These are phyloP conservation scores for Notoglanidium macrostoma DNA, from an alignment of 2,797 vertebrate species.

Conservation along the genomic window DNA sequence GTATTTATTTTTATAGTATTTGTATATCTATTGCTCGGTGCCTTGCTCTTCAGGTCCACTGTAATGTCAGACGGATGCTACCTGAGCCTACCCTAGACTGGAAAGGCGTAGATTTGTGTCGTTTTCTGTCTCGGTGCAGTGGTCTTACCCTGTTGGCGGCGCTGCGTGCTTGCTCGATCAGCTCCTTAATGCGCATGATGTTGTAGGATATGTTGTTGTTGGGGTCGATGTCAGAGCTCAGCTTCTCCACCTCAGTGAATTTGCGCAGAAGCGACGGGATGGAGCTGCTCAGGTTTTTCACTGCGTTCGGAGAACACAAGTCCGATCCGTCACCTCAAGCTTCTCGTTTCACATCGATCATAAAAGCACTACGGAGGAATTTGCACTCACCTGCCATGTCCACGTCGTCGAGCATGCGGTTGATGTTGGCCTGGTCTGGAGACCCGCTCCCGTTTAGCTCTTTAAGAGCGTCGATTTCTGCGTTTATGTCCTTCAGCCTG, in stretches of 20 bases:
- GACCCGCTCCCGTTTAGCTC: constrained; percentile 69
- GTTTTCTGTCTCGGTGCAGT: background rate
- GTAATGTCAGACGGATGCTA: background rate
- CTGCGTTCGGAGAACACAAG: constrained; percentile 64
- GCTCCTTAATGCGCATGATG: constrained; percentile 87
- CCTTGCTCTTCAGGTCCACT: background rate
- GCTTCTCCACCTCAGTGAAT: constrained; percentile 83
- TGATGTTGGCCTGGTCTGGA: constrained; percentile 69
- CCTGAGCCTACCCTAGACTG: background rate
- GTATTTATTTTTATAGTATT: background rate
- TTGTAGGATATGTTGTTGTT: constrained; percentile 87
- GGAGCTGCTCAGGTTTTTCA: constrained; percentile 83
- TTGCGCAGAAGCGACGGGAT: constrained; percentile 82
- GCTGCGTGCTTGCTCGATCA: constrained; percentile 91
- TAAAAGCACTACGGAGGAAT: background rate
- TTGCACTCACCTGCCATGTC: constrained; percentile 77
- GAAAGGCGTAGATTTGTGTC: background rate
- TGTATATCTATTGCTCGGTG: background rate
- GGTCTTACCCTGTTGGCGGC: constrained; percentile 88
- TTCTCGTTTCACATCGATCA: background rate
- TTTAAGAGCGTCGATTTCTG: constrained; percentile 69
- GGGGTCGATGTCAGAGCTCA: constrained; percentile 81
- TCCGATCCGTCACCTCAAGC: background rate
- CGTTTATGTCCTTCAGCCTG: constrained; percentile 78
- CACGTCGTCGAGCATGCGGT: constrained; percentile 78